Evolutionary conservation across 2,888 invertebrate species (phyloP).

Genomic region (Drosophila kuntzei): DNA sequence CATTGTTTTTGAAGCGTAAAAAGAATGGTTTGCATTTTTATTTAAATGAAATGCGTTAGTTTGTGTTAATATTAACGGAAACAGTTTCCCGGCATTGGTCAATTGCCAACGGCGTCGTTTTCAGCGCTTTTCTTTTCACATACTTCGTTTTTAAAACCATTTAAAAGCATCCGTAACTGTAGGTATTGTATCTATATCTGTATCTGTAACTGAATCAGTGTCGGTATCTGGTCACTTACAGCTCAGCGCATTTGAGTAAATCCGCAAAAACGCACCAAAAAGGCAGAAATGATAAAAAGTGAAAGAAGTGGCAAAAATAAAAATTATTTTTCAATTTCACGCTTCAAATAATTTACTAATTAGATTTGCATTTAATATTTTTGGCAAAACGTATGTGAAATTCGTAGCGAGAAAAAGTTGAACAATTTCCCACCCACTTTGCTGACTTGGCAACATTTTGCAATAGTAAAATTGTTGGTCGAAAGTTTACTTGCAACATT

Average conservation of each 20-base stretch:
- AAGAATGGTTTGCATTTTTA: constrained; percentile 45
- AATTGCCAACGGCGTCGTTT: constrained; percentile 41
- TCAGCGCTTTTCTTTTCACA: constrained; percentile 16
- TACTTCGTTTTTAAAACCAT: constrained; percentile 2
- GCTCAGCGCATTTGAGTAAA: constrained; percentile 67
- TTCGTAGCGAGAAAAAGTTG: constrained; percentile 37
- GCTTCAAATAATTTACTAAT: constrained; percentile 84
- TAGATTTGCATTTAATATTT: constrained; percentile 83
- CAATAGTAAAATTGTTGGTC: constrained; percentile 44
- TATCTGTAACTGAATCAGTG: constrained; percentile 8
- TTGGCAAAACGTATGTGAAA: constrained; percentile 57
- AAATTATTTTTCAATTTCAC: constrained; percentile 83
- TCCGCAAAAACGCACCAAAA: constrained; percentile 61
- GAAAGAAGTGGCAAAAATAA: constrained; percentile 25
- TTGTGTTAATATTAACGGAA: constrained; percentile 65
- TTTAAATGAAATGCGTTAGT: constrained; percentile 54
- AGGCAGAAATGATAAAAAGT: constrained; percentile 15
- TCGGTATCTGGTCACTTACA: constrained; percentile 59
- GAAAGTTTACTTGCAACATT: constrained; percentile 53
- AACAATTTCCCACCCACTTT: constrained; percentile 35
- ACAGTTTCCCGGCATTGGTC: constrained; percentile 24
- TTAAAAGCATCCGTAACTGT: constrained; percentile 20
- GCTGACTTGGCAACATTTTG: constrained; percentile 67
- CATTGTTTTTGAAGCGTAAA: constrained; percentile 48
- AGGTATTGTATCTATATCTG: constrained; percentile 19